Base-by-base conservation (phyloP, 64 coral and sea anemone species). In the Dendrophyllia cribrosa region DNA sequence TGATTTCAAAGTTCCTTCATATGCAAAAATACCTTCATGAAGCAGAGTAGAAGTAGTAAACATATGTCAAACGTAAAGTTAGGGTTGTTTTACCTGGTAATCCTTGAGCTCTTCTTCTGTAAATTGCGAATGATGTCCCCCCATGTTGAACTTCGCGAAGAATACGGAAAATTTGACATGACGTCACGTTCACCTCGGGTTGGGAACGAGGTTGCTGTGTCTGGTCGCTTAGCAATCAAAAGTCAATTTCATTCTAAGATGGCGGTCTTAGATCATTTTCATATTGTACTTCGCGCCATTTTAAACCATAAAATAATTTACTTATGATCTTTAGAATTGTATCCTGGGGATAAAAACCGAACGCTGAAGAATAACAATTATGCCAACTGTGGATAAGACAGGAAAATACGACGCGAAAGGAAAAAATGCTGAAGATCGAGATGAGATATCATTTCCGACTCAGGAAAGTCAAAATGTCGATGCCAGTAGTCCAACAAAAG, bases 91-190 rank as follows among this genome's bases (percentile, higher is more conserved):
- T 78, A 99, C 97, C 94, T 99, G 97, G 66, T 99, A 99, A 96
- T 99, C 97, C 92, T 95, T 99, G 10, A 99, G 94, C 86, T 99
- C 94, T 91, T 99, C 97, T 81, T 99, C 97, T 1, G 94, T 96
- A 80, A 99, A 99, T 70, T 99, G 94, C 5, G 97, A 99, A 72
- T 99, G 97, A 76, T 95, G 94, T 19, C 87, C 94, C 68, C 97
- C 97, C 97, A 99, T 99, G 44, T 88, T 86, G 46, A 23, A 56
- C 7, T 7, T 26, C 61, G 13, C 13, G 20, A 66, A 5, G 9
- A 20, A 14, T 7, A 5, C 45, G 16, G 58, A 22, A 67, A 83
- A 6, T 9, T 10, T 4, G 16, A 7, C 6, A 64, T 91, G 89
- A 91, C 89, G 89, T 91, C 89, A 91, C 9, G 44, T 5, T 14